A percentile compares a stretch with the other conserved stretches of the same genome.
phyloP scores from a whole-genome alignment of 2,888 invertebrate species.

The Leptarthrus brevirostris region DNA sequence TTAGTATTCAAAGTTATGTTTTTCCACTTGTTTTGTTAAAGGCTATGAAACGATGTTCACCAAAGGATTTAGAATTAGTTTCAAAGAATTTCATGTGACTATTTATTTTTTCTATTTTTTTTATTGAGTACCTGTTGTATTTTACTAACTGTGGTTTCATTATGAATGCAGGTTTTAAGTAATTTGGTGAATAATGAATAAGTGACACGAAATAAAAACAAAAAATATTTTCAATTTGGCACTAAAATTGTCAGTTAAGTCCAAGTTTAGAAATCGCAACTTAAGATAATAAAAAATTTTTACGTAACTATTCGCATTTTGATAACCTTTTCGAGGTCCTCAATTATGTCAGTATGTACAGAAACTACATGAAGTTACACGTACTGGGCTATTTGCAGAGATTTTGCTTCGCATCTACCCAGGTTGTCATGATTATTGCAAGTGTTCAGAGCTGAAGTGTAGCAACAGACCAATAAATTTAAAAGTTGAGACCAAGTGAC shows the following conservation, averaged over 20 bases:
- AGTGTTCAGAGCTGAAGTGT: no score
- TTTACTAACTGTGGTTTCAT: neutral
- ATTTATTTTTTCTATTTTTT: neutral
- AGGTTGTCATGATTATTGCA: no score
- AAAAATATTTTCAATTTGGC: conserved; percentile 15
- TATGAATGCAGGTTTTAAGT: neutral
- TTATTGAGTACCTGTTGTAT: neutral
- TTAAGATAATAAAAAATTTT: conserved; percentile 7
- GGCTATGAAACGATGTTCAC: neutral
- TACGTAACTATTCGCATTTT: no score
- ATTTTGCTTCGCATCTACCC: no score
- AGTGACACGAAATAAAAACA: neutral
- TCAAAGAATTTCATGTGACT: neutral
- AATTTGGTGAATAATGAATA: neutral
- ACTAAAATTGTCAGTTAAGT: conserved; percentile 10
- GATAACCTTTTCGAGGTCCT: no score
- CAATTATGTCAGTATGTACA: no score
- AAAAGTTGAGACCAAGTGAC: no score
- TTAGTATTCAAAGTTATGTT: conserved; percentile 27
- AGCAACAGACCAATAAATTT: no score
- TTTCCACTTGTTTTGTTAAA: conserved; percentile 20
- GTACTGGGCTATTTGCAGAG: no score
- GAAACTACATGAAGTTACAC: no score
- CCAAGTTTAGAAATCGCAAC: neutral
- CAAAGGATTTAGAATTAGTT: neutral